These are phyloP conservation scores for Symphodus melops DNA, from an alignment of 2,113 vertebrate species.

Conservation along the genomic window DNA sequence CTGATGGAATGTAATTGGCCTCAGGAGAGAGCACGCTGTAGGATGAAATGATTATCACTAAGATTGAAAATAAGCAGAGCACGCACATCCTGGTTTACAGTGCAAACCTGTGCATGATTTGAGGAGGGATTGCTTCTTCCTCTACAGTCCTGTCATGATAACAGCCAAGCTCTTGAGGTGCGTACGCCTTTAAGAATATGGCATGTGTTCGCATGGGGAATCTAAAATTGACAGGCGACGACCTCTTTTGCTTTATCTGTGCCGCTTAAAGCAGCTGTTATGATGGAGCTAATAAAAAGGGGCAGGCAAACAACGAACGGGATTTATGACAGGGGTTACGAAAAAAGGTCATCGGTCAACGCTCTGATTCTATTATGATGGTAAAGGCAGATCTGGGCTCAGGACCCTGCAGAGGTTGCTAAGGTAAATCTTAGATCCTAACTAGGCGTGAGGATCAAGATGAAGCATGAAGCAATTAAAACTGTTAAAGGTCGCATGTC, in stretches of 20 bases:
- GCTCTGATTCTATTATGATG: not conserved
- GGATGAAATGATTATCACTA: slow-evolving; percentile 64
- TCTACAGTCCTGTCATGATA: not conserved
- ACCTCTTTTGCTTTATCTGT: slow-evolving; percentile 41
- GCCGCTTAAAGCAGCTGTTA: slow-evolving; percentile 22
- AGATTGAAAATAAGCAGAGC: slow-evolving; percentile 54
- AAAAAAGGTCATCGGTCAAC: slow-evolving; percentile 41
- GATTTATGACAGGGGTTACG: slow-evolving; percentile 35
- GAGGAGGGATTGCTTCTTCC: not conserved
- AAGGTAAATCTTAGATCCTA: no score
- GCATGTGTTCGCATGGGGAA: slow-evolving; percentile 6
- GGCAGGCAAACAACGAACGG: slow-evolving; percentile 19
- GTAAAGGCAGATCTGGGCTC: no score
- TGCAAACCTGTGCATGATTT: not conserved
- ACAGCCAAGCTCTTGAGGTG: not conserved
- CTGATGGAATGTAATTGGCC: slow-evolving; percentile 79
- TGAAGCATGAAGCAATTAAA: no score
- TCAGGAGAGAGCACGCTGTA: slow-evolving; percentile 56
- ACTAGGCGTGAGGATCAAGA: no score
- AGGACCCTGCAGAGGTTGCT: no score
- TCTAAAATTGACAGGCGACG: slow-evolving; percentile 35
- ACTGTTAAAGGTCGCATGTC: no score
- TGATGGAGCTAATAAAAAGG: slow-evolving; percentile 30
- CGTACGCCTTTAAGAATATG: slow-evolving; percentile 34
- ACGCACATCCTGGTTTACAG: slow-evolving; percentile 44